Evolutionary conservation across 2,888 invertebrate species (phyloP).

Genomic region (Platynereis dumerilii): DNA sequence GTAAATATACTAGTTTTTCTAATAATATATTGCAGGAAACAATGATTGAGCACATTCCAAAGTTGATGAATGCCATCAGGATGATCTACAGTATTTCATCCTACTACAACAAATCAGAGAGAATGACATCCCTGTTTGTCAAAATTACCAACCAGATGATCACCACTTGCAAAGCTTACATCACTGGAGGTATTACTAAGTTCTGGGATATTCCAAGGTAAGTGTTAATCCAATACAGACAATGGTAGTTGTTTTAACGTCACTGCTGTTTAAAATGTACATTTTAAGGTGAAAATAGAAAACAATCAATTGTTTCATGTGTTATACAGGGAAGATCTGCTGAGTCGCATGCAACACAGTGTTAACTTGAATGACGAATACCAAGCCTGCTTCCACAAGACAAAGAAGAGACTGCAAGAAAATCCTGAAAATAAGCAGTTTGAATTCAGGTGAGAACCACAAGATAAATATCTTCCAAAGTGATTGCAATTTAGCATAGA

Average conservation of each 20-base stretch:
- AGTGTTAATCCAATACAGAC: conserved; percentile 7
- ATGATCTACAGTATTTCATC: conserved; percentile 94
- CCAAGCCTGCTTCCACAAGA: conserved; percentile 74
- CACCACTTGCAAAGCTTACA: conserved; percentile 91
- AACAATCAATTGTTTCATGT: background rate
- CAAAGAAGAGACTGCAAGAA: conserved; percentile 75
- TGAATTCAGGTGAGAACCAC: conserved; percentile 74
- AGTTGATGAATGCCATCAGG: conserved; percentile 87
- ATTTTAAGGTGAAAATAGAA: background rate
- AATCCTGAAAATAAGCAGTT: conserved; percentile 78
- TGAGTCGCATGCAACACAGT: conserved; percentile 84
- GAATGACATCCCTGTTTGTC: conserved; percentile 94
- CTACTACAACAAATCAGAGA: conserved; percentile 95
- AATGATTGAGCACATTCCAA: conserved; percentile 88
- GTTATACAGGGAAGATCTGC: conserved; percentile 64
- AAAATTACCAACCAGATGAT: conserved; percentile 99
- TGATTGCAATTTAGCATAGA: too few species aligned
- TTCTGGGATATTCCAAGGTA: conserved; percentile 89
- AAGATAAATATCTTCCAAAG: too few species aligned
- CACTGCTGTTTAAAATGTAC: too few species aligned
- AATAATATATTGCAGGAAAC: conserved; percentile 72
- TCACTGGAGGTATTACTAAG: conserved; percentile 75
- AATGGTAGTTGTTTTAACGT: too few species aligned
- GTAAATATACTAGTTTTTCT: too few species aligned
- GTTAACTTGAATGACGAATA: conserved; percentile 85